phyloP scores from a whole-genome alignment of 2,113 vertebrate genomes.

The Microtus montanus region DNA sequence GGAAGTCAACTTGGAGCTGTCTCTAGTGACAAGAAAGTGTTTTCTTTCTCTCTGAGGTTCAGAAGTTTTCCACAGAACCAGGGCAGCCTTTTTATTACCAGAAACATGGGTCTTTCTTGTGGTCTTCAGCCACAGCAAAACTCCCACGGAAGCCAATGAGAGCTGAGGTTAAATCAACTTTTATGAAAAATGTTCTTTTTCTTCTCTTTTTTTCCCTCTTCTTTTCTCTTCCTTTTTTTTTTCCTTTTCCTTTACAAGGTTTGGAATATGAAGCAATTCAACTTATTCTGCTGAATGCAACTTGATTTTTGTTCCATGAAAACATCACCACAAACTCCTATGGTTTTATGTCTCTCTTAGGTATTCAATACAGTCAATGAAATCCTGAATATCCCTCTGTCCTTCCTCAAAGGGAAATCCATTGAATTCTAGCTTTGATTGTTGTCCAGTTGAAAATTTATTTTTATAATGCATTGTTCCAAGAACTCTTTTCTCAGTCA shows the following conservation, averaged over 20 bases:
- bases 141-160: constrained; percentile 49
- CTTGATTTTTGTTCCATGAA: constrained; percentile 52
- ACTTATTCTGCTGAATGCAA: constrained; percentile 60
- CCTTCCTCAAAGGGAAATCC: background rate
- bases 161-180: constrained; percentile 60
- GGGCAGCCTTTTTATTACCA: constrained; percentile 67
- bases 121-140: constrained; percentile 48
- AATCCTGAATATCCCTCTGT: background rate
- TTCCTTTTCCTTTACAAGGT: background rate
- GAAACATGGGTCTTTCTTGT: constrained; percentile 65
- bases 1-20: constrained; percentile 69
- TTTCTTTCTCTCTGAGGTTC: constrained; percentile 73
- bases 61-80: constrained; percentile 67
- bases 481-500: background rate
- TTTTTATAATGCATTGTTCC: constrained; percentile 28
- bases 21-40: constrained; percentile 69
- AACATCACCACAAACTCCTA: constrained; percentile 8
- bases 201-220: background rate
- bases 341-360: background rate
- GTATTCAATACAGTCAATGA: background rate
- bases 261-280: constrained; percentile 61
- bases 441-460: background rate
- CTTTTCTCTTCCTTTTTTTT: background rate
- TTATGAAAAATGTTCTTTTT: constrained; percentile 55
- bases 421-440: constrained; percentile 1